A percentile compares a stretch with the other conserved stretches of the same genome.
phyloP scores from a whole-genome alignment of 2,888 invertebrate genomes.

The Chaetogeoica ovagalla region DNA sequence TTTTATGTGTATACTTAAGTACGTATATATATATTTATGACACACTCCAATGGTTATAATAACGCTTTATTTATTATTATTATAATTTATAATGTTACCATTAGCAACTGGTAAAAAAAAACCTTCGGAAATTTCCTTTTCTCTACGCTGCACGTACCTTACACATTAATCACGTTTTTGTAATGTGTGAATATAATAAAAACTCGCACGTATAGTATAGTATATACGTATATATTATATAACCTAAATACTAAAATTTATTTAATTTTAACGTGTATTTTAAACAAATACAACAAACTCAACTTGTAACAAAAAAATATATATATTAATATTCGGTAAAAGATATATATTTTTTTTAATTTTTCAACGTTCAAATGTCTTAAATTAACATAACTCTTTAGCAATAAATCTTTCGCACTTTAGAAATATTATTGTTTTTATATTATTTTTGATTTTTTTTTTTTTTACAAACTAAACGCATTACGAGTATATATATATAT shows the following conservation, averaged over 20 bases:
- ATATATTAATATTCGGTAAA: too few relatives aligned
- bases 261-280: background rate
- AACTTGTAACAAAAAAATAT: too few relatives aligned
- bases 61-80: constrained; percentile 24
- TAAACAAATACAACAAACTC: background rate
- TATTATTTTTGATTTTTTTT: too few relatives aligned
- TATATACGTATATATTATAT: background rate
- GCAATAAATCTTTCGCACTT: too few relatives aligned
- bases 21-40: constrained; percentile 26
- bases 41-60: constrained; percentile 33
- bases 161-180: background rate
- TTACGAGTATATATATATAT: too few relatives aligned
- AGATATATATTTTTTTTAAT: too few relatives aligned
- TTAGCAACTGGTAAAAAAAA: constrained; percentile 38
- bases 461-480: too few relatives aligned
- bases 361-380: too few relatives aligned
- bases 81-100: constrained; percentile 43
- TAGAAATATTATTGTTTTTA: too few relatives aligned
- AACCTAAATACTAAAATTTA: background rate
- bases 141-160: background rate
- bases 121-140: background rate
- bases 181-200: background rate
- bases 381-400: too few relatives aligned
- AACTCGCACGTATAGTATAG: background rate
- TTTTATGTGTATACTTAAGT: constrained; percentile 2